These are phyloP conservation scores for Falco berigora DNA, from an alignment of 2,797 vertebrate species.

Conservation along the genomic window DNA sequence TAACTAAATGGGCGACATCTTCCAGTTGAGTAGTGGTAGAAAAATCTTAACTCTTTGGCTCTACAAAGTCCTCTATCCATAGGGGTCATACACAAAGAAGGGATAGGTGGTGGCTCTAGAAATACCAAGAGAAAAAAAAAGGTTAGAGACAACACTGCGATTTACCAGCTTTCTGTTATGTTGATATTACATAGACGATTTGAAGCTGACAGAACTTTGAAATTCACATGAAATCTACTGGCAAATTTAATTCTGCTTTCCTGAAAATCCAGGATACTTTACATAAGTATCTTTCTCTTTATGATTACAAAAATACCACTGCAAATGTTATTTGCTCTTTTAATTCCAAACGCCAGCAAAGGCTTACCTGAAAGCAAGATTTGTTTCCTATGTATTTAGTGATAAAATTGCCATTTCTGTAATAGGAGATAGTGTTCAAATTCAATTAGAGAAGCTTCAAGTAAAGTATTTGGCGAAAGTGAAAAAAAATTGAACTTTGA, in stretches of 20 bases:
- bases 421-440: neutral
- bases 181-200: neutral
- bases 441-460: neutral
- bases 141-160: neutral
- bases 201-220: neutral
- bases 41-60: slow-evolving; percentile 72
- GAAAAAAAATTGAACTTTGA: neutral
- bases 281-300: neutral
- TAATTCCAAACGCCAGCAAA: neutral
- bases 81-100: slow-evolving; percentile 69
- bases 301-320: neutral
- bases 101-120: slow-evolving; percentile 46
- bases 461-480: neutral
- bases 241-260: neutral
- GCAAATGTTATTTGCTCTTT: neutral
- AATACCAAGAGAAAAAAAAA: slow-evolving; percentile 1
- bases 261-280: neutral
- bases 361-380: neutral
- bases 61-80: slow-evolving; percentile 76
- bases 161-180: neutral
- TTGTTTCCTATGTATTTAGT: neutral
- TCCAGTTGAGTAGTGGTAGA: slow-evolving; percentile 68
- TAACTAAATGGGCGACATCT: slow-evolving; percentile 80
- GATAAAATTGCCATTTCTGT: neutral
- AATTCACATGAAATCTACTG: neutral